Percentiles rank a stretch among this genome's conserved stretches.
phyloP scores from a whole-genome alignment of 2,888 invertebrate genomes.

The Drosophila recens region DNA sequence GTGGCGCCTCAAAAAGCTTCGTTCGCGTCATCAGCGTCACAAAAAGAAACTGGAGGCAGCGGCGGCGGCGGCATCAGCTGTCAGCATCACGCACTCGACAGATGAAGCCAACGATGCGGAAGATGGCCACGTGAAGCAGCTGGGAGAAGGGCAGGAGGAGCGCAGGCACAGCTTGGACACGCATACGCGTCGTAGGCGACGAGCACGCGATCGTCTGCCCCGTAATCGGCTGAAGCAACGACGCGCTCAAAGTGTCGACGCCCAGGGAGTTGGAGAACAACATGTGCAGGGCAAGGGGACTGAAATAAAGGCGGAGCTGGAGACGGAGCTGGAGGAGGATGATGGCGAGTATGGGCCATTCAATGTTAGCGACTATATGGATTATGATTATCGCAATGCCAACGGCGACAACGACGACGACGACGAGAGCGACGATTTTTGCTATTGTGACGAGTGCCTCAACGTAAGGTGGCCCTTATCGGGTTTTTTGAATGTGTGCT shows the following conservation, averaged over 20 bases:
- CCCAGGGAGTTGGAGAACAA: not conserved
- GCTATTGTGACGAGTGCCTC: constrained; percentile 91
- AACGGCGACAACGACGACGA: constrained; percentile 74
- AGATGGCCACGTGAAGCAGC: not conserved
- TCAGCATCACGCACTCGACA: not conserved
- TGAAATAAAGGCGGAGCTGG: not conserved
- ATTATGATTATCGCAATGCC: constrained; percentile 62
- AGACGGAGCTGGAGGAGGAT: constrained; percentile 29
- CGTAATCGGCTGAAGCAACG: constrained; percentile 49
- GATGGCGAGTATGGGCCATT: constrained; percentile 67
- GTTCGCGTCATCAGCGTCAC: constrained; percentile 81
- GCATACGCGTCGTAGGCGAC: constrained; percentile 40
- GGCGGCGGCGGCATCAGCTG: constrained; percentile 27
- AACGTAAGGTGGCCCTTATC: constrained; percentile 81
- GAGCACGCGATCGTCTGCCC: constrained; percentile 41
- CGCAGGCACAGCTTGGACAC: constrained; percentile 43
- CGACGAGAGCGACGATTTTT: constrained; percentile 88
- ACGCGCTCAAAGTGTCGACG: constrained; percentile 41
- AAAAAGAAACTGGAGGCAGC: constrained; percentile 62
- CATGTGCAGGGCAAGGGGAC: not conserved
- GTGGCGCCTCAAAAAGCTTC: constrained; percentile 91
- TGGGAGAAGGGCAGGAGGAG: not conserved
- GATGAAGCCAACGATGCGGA: not conserved
- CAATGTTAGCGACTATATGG: constrained; percentile 56
- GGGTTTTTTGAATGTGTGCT: constrained; percentile 5